These are phyloP conservation scores for Plagodis pulveraria DNA, from an alignment of 2,888 invertebrate species.

Conservation along the genomic window DNA sequence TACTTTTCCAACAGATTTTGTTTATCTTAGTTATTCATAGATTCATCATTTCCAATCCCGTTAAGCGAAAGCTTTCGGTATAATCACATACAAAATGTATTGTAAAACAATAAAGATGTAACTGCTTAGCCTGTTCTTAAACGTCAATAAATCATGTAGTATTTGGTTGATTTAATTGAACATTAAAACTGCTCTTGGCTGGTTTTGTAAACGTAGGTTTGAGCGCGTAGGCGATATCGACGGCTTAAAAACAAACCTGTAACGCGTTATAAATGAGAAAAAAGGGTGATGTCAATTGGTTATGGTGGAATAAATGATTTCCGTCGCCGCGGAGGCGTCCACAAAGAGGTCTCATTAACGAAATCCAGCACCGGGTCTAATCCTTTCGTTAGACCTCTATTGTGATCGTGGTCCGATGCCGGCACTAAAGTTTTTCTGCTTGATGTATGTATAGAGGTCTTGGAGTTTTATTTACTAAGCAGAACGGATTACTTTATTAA, in stretches of 20 bases:
- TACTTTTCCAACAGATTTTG: constrained; percentile 31
- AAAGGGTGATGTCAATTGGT: constrained; percentile 71
- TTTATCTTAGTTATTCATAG: constrained; percentile 32
- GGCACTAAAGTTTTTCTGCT: constrained; percentile 17
- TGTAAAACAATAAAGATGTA: constrained; percentile 37
- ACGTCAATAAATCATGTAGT: constrained; percentile 28
- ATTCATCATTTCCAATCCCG: constrained; percentile 24
- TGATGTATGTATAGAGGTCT: constrained; percentile 1
- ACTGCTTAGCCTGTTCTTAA: constrained; percentile 25
- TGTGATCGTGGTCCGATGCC: constrained; percentile 50
- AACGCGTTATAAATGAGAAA: constrained; percentile 49
- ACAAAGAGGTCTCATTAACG: constrained; percentile 78
- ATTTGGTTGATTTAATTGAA: constrained; percentile 32
- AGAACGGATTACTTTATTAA: constrained; percentile 7
- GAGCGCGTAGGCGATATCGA: constrained; percentile 49
- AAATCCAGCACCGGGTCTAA: constrained; percentile 74
- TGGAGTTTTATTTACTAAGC: constrained; percentile 5
- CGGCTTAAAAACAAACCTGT: constrained; percentile 55
- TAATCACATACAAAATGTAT: constrained; percentile 27
- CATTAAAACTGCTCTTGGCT: constrained; percentile 16
- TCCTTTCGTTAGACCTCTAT: constrained; percentile 81
- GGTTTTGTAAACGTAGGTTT: constrained; percentile 19
- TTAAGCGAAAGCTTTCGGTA: constrained; percentile 22
- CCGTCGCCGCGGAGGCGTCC: constrained; percentile 64
- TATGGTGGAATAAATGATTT: constrained; percentile 76